Evolutionary conservation across 2,888 invertebrate genomes (phyloP).

Genomic region (Orchesella flavescens): DNA sequence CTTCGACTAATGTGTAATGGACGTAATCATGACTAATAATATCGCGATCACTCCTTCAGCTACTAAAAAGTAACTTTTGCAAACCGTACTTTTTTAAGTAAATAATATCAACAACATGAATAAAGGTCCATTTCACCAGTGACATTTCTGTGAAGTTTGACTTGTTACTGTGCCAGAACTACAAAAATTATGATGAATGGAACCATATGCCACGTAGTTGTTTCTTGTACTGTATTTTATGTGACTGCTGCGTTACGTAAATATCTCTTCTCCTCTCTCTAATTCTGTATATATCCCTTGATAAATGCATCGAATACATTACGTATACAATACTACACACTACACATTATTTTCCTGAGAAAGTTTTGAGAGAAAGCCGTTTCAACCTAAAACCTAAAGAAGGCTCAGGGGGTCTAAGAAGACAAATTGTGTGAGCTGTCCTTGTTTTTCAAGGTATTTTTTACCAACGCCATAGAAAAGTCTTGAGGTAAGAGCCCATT

Average conservation of each 20-base stretch:
- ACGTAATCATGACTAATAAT: conserved; percentile 16
- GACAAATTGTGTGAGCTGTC: conserved; percentile 57
- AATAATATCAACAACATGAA: not conserved
- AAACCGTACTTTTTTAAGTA: not conserved
- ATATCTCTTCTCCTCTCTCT: conserved; percentile 4
- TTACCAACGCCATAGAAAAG: conserved; percentile 11
- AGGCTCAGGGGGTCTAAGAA: conserved; percentile 40
- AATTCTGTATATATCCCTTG: conserved; percentile 10
- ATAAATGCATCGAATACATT: conserved; percentile 7
- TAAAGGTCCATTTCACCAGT: conserved; percentile 1
- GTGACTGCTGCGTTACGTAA: conserved; percentile 44
- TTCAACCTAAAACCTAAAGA: conserved; percentile 35
- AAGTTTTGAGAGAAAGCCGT: conserved; percentile 36
- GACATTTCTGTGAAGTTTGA: conserved; percentile 36
- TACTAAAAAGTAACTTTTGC: too few relatives aligned
- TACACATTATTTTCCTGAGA: not conserved
- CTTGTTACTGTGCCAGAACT: conserved; percentile 9
- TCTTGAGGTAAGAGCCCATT: conserved; percentile 50
- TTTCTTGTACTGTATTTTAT: conserved; percentile 14
- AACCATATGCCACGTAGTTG: conserved; percentile 35
- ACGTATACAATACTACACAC: not conserved
- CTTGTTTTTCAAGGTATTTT: conserved; percentile 52
- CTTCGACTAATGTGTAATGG: not conserved
- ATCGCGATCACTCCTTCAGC: not conserved
- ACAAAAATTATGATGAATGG: conserved; percentile 48